Evolutionary conservation across 2,888 invertebrate genomes (phyloP).

Genomic region (Chymomyza fuscimana): DNA sequence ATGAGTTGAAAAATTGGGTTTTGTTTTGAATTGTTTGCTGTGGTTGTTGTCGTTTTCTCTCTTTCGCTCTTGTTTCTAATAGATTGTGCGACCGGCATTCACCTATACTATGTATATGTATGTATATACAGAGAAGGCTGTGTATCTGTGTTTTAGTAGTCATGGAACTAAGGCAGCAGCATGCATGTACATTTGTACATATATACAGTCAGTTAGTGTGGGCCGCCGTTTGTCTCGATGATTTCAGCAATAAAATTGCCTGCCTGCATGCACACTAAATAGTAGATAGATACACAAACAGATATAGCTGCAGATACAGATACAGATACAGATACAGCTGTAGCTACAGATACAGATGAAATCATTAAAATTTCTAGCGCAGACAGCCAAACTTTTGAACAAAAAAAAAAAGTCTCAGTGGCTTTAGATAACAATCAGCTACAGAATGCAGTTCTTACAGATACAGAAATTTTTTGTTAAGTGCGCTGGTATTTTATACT

Average conservation of each 20-base stretch:
- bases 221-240: background rate
- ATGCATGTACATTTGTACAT: background rate
- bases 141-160: background rate
- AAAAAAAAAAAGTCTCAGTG: background rate
- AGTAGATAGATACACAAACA: background rate
- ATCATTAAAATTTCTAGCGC: background rate
- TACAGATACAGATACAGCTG: background rate
- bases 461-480: no score
- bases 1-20: conserved; percentile 65
- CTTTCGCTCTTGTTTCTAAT: conserved; percentile 4
- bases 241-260: background rate
- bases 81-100: background rate
- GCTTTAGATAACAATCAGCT: background rate
- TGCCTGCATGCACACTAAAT: background rate
- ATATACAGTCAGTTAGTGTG: background rate
- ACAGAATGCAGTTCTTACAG: background rate
- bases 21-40: conserved; percentile 63
- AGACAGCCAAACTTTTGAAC: background rate
- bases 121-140: background rate
- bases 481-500: no score
- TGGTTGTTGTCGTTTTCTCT: background rate
- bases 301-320: background rate
- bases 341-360: background rate
- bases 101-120: background rate
- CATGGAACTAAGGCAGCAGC: background rate